phyloP scores from a whole-genome alignment of 2,797 vertebrate genomes.

The Ciconia nigra region DNA sequence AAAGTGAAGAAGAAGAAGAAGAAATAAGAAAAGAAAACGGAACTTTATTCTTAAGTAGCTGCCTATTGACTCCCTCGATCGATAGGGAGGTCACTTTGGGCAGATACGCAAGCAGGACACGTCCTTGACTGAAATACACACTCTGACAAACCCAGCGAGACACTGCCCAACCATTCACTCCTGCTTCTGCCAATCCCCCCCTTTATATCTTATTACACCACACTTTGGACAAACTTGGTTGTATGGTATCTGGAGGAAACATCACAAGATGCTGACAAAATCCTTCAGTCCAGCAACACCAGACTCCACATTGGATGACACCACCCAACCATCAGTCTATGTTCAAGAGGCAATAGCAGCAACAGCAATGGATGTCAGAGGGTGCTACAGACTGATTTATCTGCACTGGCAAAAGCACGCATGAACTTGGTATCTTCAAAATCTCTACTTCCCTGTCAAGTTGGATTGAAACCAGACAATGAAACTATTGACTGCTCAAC shows the following conservation, averaged over 20 bases:
- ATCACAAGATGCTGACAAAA: rapidly evolving
- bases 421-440: rapidly evolving
- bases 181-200: background rate
- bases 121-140: background rate
- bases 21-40: conserved; percentile 39
- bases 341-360: background rate
- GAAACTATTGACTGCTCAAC: background rate
- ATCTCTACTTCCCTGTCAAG: background rate
- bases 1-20: conserved; percentile 46
- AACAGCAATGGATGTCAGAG: background rate
- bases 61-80: conserved; percentile 56
- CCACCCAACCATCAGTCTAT: rapidly evolving
- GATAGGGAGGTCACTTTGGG: conserved; percentile 58
- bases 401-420: background rate
- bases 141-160: background rate
- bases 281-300: background rate
- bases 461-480: conserved; percentile 5
- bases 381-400: background rate
- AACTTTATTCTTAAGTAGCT: conserved; percentile 60
- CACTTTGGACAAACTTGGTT: rapidly evolving
- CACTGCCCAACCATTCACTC: background rate
- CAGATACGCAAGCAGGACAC: background rate
- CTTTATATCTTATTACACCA: background rate
- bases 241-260: rapidly evolving
- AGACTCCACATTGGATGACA: background rate